Conservation (phyloP, 1,140 invertebrate species). For the Lasioglossum albipes region DNA sequence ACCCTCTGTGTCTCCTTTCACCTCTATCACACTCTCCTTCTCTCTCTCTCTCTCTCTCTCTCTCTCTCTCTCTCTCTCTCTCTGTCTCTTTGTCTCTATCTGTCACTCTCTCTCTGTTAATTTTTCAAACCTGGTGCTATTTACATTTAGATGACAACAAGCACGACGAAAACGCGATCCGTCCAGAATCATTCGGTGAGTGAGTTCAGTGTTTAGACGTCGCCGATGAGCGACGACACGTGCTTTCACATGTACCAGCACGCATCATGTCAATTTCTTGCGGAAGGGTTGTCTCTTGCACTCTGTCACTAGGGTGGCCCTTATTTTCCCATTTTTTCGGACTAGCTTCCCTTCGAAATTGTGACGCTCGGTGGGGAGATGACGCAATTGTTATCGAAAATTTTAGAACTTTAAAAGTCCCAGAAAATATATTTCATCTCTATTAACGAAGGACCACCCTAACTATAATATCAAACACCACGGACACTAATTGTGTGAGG, state of each 20-base stretch:
- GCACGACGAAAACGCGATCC: constrained; percentile 76
- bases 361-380: too few species aligned
- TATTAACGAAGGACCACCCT: too few species aligned
- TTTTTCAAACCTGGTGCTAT: constrained; percentile 63
- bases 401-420: too few species aligned
- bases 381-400: too few species aligned
- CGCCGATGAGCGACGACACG: constrained; percentile 61
- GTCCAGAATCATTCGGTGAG: constrained; percentile 71
- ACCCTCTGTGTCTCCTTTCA: not conserved
- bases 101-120: constrained; percentile 21
- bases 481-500: constrained; percentile 28
- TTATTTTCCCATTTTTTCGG: too few species aligned
- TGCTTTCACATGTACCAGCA: constrained; percentile 64
- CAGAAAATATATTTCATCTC: too few species aligned
- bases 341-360: too few species aligned
- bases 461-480: constrained; percentile 39
- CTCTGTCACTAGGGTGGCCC: not conserved
- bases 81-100: constrained; percentile 39
- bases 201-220: constrained; percentile 68
- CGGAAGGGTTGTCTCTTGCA: constrained; percentile 19
- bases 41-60: too few species aligned
- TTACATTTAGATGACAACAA: constrained; percentile 72
- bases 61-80: not conserved
- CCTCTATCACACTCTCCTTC: too few species aligned
- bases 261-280: constrained; percentile 41